Evolutionary conservation across 2,888 invertebrate species (phyloP), one percentile per base, ranked within the genome.

Genomic region (Eudasyphora cyanicolor): DNA sequence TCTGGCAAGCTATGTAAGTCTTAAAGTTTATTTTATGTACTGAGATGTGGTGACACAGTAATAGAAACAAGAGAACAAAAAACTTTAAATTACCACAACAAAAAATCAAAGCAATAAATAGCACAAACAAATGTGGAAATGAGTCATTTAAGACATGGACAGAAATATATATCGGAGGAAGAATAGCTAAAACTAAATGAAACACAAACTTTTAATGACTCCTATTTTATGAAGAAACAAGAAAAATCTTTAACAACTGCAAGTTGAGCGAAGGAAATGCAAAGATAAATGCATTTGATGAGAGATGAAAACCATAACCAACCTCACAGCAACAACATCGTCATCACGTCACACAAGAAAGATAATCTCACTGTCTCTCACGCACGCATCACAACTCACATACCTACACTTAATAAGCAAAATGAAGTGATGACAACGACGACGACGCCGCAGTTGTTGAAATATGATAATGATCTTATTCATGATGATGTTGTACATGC

Each of bases 1-100:
- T 24, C 19, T 35, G 4, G 1, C 21, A 19, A 35, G n/a, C 38
- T 3, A 27, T 27, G 57, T 54, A n/a, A n/a, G n/a, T n/a, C n/a
- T n/a, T n/a, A n/a, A n/a, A n/a, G n/a, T n/a, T n/a, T n/a, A n/a
- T 45, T 45, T 21, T 8, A 7, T 21, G 54, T 19, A 45, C 14
- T 49, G 51, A 29, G 32, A 60, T 60, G 60, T 24, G 42, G 38
- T 67, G 67, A 67, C 35, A 64, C 64, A 64, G 19, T 32, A 32
- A n/a, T 10, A 64, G 27, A 8, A 51, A 51, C 19, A 54, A 14
- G 17, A 51, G 49, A 17, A 32, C 14, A 10, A 57, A 57, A 57
- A 24, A 24, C 14, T 14, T 27, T 14, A 57, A 24, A 57, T n/a
- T 57, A 57, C 54, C 5, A 5, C 24, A 24, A n/a, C 3, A 57